Conservation (phyloP, 64 coral and sea anemone genomes). For the Hydrozoanthus tunicans region DNA sequence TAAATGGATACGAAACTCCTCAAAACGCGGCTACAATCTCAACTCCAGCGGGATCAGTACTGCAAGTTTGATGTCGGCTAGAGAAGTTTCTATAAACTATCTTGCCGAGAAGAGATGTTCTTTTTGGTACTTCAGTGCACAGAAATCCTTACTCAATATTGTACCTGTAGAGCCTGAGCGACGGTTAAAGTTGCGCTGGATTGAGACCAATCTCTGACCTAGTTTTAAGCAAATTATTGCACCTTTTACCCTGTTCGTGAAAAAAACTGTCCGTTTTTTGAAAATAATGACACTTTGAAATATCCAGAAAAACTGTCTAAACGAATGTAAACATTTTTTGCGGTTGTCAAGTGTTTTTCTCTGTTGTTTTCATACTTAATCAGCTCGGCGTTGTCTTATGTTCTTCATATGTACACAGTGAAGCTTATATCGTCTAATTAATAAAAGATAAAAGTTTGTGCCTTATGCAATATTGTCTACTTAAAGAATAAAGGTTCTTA, state of each 20-base stretch:
- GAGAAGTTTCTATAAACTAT: slow-evolving; percentile 56
- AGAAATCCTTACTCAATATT: slow-evolving; percentile 73
- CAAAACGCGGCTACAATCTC: neutral
- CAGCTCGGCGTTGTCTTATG: neutral
- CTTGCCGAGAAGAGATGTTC: slow-evolving; percentile 85
- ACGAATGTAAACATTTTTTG: neutral
- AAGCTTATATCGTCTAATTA: neutral
- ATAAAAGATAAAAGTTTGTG: neutral
- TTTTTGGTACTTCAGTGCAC: slow-evolving; percentile 75
- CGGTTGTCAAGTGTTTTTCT: neutral
- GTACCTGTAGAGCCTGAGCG: slow-evolving; percentile 54
- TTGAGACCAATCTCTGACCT: slow-evolving; percentile 82
- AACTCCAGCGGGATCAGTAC: slow-evolving; percentile 6
- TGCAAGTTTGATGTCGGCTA: neutral
- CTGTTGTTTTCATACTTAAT: neutral
- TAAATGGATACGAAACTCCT: slow-evolving; percentile 22
- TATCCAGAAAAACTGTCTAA: neutral
- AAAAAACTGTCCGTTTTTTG: neutral
- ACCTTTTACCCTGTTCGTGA: neutral
- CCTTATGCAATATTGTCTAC: no score
- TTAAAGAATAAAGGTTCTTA: no score
- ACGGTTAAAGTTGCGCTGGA: slow-evolving; percentile 76
- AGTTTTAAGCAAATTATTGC: neutral
- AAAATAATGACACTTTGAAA: neutral
- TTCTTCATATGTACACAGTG: neutral